Evolutionary conservation across 2,888 invertebrate genomes (phyloP).

Genomic region (Dasypogon diadema): DNA sequence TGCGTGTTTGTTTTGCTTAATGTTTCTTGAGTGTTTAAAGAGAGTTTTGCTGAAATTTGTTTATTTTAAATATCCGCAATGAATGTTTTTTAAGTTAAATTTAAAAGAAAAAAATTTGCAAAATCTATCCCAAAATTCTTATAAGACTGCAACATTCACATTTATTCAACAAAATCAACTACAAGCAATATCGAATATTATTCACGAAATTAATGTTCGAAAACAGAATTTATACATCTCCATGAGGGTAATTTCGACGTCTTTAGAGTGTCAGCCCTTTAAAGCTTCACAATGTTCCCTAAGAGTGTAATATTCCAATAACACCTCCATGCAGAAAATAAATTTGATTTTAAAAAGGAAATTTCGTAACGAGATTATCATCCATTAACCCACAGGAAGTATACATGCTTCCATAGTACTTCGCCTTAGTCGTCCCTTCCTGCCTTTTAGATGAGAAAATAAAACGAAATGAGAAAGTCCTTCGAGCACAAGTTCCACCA

Average conservation of each 20-base stretch:
- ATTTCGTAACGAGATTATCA: slow-evolving; percentile 43
- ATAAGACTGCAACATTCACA: too few species aligned
- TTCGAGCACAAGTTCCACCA: slow-evolving; percentile 29
- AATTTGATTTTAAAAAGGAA: slow-evolving; percentile 42
- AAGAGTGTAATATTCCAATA: slow-evolving; percentile 29
- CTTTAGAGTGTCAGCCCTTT: slow-evolving; percentile 8
- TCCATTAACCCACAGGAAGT: slow-evolving; percentile 43
- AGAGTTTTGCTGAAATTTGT: too few species aligned
- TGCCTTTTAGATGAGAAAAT: neutral
- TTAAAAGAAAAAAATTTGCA: too few species aligned
- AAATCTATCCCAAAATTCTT: too few species aligned
- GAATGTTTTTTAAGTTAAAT: too few species aligned
- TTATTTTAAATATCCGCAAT: too few species aligned
- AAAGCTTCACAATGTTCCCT: slow-evolving; percentile 8
- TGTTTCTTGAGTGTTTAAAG: too few species aligned
- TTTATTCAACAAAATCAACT: too few species aligned
- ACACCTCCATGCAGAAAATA: slow-evolving; percentile 36
- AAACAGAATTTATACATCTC: neutral
- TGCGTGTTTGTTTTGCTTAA: too few species aligned
- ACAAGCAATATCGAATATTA: too few species aligned
- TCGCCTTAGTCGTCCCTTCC: neutral
- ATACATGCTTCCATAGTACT: neutral
- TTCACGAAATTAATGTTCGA: too few species aligned
- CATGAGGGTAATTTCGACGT: neutral
- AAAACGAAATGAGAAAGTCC: slow-evolving; percentile 31